A percentile compares a stretch with the other conserved stretches of the same genome.
These are phyloP conservation scores for Globodera ellingtonae DNA, from an alignment of 1,140 invertebrate genomes.

Conservation along the genomic window DNA sequence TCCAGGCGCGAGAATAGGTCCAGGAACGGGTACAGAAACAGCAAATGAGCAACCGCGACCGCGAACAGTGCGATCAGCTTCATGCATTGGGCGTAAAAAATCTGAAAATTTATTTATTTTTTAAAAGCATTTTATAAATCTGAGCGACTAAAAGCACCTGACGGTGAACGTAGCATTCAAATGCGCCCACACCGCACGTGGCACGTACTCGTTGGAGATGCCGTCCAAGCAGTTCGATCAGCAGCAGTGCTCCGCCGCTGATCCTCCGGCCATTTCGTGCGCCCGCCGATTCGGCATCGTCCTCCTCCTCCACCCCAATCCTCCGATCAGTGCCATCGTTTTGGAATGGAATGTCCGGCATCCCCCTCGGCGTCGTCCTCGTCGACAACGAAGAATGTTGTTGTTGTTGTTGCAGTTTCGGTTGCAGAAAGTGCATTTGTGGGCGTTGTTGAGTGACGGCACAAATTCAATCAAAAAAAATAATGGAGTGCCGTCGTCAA, in stretches of 20 bases:
- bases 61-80: conserved; percentile 48
- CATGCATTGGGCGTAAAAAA: conserved; percentile 53
- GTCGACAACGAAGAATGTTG: neutral
- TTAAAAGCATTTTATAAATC: conserved; percentile 22
- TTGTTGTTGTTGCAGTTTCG: neutral
- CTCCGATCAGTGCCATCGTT: no score
- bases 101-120: conserved; percentile 29
- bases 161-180: neutral
- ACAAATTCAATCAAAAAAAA: no score
- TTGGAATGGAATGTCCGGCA: neutral
- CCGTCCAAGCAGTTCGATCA: neutral
- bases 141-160: conserved; percentile 7
- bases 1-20: conserved; percentile 47
- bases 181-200: neutral
- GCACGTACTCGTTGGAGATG: neutral
- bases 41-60: conserved; percentile 45
- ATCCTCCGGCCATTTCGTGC: neutral
- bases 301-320: no score
- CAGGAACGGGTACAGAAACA: conserved; percentile 47
- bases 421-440: no score
- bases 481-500: no score
- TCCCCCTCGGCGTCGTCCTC: neutral
- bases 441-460: no score
- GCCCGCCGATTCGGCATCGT: neutral
- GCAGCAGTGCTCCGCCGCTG: neutral